phyloP scores from a whole-genome alignment of 2,797 vertebrate genomes.

The Malurus leucopterus region DNA sequence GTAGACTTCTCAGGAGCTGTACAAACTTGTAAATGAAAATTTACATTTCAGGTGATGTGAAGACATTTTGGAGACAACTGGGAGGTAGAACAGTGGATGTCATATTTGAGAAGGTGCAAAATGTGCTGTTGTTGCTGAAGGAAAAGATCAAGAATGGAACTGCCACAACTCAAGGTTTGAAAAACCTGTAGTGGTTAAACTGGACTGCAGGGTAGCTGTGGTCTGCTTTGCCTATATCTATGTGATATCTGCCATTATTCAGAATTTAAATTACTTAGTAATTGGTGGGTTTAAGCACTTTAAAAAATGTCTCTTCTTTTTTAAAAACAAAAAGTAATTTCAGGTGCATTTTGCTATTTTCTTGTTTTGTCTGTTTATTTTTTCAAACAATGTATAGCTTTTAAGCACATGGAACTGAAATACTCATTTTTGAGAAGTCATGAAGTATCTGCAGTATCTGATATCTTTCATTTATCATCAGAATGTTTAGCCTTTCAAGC shows the following conservation, averaged over 20 bases:
- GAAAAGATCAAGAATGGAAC: slow-evolving; percentile 78
- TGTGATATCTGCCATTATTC: neutral
- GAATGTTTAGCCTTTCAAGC: neutral
- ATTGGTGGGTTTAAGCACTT: neutral
- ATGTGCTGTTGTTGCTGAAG: slow-evolving; percentile 75
- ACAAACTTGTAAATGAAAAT: neutral
- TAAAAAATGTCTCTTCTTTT: neutral
- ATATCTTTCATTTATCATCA: neutral
- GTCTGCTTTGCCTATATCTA: neutral
- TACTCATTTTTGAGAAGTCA: neutral
- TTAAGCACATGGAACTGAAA: neutral
- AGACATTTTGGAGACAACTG: slow-evolving; percentile 76
- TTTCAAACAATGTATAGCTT: neutral
- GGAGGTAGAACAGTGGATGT: slow-evolving; percentile 76
- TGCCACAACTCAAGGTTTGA: slow-evolving; percentile 84
- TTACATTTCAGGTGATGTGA: slow-evolving; percentile 77
- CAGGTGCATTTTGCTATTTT: neutral
- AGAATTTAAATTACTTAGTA: neutral
- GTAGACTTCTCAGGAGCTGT: neutral
- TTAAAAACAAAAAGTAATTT: neutral
- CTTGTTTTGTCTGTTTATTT: neutral
- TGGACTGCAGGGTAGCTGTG: neutral
- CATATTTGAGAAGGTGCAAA: slow-evolving; percentile 74
- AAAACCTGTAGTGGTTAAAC: neutral
- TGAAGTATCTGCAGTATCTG: neutral